Evolutionary conservation across 2,113 vertebrate genomes (phyloP).

Genomic region (Amphiprion ocellaris): DNA sequence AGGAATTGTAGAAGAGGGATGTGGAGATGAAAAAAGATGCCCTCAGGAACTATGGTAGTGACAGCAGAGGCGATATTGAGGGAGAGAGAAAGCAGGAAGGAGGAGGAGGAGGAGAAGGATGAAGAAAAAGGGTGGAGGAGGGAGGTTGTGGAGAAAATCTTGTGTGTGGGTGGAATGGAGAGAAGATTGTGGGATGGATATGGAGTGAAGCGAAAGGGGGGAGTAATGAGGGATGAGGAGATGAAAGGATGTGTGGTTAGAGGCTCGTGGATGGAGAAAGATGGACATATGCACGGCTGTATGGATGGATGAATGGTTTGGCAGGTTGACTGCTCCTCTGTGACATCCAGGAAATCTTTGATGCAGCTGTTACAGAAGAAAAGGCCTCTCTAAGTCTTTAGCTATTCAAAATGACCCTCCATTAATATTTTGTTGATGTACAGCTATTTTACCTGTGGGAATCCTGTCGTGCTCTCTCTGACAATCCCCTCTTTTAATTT

Average conservation of each 20-base stretch:
- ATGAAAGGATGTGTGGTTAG: slow-evolving; percentile 3
- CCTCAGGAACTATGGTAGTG: slow-evolving; percentile 67
- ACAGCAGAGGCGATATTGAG: slow-evolving; percentile 62
- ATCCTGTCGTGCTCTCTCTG: slow-evolving; percentile 46
- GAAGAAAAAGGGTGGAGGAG: background rate
- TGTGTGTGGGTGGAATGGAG: slow-evolving; percentile 65
- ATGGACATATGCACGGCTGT: slow-evolving; percentile 5
- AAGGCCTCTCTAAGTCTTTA: slow-evolving; percentile 27
- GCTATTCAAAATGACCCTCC: slow-evolving; percentile 11
- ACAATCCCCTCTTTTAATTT: slow-evolving; percentile 51
- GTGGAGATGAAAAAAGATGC: slow-evolving; percentile 47
- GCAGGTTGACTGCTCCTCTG: slow-evolving; percentile 35
- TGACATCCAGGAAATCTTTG: slow-evolving; percentile 27
- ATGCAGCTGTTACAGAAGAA: slow-evolving; percentile 24
- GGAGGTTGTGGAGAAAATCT: slow-evolving; percentile 15
- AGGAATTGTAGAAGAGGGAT: slow-evolving; percentile 18
- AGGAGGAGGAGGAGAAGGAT: background rate
- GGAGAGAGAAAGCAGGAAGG: slow-evolving; percentile 13
- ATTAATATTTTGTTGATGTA: slow-evolving; percentile 9
- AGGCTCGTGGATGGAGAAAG: background rate
- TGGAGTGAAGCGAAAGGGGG: slow-evolving; percentile 40
- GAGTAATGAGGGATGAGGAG: slow-evolving; percentile 8
- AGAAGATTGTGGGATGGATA: slow-evolving; percentile 64
- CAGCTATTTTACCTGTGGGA: slow-evolving; percentile 60
- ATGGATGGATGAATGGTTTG: slow-evolving; percentile 10